Base-by-base conservation (phyloP, 2,888 invertebrate species). In the Habroteleia sp. region DNA sequence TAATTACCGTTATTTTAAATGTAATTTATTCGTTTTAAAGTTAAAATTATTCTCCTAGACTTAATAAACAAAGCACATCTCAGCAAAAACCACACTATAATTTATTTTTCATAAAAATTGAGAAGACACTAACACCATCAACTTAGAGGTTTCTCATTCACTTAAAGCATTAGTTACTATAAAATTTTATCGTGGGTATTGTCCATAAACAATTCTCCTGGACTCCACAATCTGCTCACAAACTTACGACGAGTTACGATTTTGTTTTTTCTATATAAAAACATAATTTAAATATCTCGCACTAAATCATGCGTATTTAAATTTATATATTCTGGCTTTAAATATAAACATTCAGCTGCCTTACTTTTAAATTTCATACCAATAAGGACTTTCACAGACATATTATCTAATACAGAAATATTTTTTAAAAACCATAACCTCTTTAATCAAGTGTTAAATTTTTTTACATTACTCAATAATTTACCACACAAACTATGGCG, bases 141-240 rank as follows among this genome's bases (percentile, higher is more conserved):
- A n/a, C n/a, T n/a, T n/a, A n/a, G n/a, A n/a, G n/a, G n/a, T n/a
- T n/a, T n/a, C n/a, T n/a, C n/a, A n/a, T n/a, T n/a, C n/a, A n/a
- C n/a, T n/a, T n/a, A n/a, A n/a, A n/a, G n/a, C n/a, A n/a, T n/a
- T n/a, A n/a, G n/a, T n/a, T n/a, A n/a, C n/a, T n/a, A n/a, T n/a
- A n/a, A n/a, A 2, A 52, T 16, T 48, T 73, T 76, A 3, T 76
- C 69, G 33, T 69, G 69, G 4, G 41, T 39, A 23, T 76, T 73
- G n/a, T 68, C 52, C 23, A 5, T 58, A 13, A 76, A 76, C 6
- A 31, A 14, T 52, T 76, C 68, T 2, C n/a, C 20, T 14, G 11
- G 3, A 7, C 65, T 33, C 71, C 76, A 71, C 5, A 14, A 27
- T 10, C 65, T 33, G 1, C 16, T 17, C 23, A 69, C 74, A 27